Percentiles rank a stretch among this genome's conserved stretches.
phyloP scores from a whole-genome alignment of 2,888 invertebrate species.

The Dusona sp. region DNA sequence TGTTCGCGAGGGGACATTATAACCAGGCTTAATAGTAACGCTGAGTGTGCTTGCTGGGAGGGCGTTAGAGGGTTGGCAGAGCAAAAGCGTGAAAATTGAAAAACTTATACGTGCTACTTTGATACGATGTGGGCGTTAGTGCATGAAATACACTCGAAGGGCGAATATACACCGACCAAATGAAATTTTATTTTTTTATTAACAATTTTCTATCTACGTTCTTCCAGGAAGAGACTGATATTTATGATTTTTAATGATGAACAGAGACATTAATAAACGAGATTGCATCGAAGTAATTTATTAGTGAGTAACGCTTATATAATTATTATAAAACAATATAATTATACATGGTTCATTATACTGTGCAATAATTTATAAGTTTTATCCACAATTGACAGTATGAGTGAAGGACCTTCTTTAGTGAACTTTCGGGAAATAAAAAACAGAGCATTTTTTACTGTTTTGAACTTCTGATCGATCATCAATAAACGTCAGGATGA shows the following conservation, averaged over 20 bases:
- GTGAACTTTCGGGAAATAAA: background rate
- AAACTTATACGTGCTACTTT: conserved; percentile 66
- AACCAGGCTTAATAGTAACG: conserved; percentile 56
- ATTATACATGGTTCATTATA: background rate
- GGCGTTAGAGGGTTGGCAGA: conserved; percentile 26
- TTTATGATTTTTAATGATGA: background rate
- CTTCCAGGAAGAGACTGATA: background rate
- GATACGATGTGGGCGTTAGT: conserved; percentile 39
- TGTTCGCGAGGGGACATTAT: conserved; percentile 68
- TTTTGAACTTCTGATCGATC: too few species aligned
- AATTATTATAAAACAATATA: background rate
- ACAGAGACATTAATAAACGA: background rate
- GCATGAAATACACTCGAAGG: conserved; percentile 32
- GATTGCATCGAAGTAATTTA: background rate
- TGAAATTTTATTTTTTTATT: conserved; percentile 37
- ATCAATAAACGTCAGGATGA: too few species aligned
- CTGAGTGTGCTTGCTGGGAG: conserved; percentile 40
- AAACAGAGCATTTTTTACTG: too few species aligned
- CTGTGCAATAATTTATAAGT: background rate
- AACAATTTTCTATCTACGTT: background rate
- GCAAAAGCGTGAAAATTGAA: conserved; percentile 68
- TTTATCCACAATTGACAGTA: background rate
- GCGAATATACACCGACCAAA: conserved; percentile 22
- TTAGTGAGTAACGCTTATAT: background rate
- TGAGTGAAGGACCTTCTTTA: background rate